These are phyloP conservation scores for Hydrotaea diabolus DNA, from an alignment of 2,888 invertebrate genomes.

Conservation along the genomic window DNA sequence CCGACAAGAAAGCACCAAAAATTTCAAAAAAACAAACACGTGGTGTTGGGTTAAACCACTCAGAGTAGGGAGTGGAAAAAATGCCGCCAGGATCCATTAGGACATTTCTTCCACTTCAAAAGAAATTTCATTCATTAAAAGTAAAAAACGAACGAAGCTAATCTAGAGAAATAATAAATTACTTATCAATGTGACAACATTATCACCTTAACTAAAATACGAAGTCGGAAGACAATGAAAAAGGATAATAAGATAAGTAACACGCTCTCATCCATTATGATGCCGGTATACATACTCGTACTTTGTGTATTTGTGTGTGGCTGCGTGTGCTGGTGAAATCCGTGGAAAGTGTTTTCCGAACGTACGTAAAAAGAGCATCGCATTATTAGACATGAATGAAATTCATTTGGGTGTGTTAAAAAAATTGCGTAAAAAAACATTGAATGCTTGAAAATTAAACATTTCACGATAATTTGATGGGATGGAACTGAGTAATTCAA, in stretches of 20 bases:
- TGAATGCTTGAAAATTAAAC: no score
- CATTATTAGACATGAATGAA: no score
- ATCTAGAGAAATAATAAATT: conserved; percentile 23
- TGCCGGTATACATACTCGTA: neutral
- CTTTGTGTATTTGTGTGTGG: neutral
- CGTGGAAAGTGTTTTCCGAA: no score
- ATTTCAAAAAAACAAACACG: no score
- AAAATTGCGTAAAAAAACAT: no score
- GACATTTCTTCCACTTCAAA: neutral
- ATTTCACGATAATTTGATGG: no score
- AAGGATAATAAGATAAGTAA: neutral
- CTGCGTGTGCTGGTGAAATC: neutral
- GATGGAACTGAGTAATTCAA: no score
- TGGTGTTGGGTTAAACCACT: no score
- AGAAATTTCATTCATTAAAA: conserved; percentile 1
- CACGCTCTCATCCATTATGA: neutral
- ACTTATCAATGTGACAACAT: conserved; percentile 30
- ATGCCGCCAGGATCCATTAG: neutral
- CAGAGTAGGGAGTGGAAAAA: neutral
- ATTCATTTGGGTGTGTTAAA: no score
- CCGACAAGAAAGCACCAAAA: no score
- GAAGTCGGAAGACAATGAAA: conserved; percentile 11
- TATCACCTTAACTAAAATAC: conserved; percentile 27
- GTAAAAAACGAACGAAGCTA: neutral
- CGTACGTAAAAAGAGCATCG: no score